phyloP scores from a whole-genome alignment of 2,888 invertebrate genomes.

The Pachliopta kotzebuea region DNA sequence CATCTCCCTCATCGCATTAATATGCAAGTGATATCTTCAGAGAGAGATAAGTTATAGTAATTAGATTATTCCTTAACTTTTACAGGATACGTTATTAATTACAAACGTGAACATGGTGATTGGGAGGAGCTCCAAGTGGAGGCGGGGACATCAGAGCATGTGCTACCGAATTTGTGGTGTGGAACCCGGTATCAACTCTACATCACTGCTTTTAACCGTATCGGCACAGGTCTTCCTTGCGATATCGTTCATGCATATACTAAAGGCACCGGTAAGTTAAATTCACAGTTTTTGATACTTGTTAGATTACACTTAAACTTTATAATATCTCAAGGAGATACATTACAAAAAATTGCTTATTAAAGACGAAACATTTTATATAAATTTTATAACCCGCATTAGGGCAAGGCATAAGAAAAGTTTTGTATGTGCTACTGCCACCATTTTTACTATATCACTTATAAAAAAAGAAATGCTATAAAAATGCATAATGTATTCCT shows the following conservation, averaged over 20 bases:
- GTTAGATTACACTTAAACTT: not conserved
- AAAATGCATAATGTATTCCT: no score
- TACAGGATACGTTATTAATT: constrained; percentile 92
- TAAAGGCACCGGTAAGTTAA: constrained; percentile 84
- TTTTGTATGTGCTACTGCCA: no score
- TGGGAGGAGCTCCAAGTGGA: constrained; percentile 95
- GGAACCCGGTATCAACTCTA: constrained; percentile 93
- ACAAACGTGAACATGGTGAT: constrained; percentile 93
- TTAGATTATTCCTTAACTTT: not conserved
- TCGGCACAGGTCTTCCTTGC: constrained; percentile 93
- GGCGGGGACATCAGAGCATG: constrained; percentile 88
- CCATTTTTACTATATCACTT: no score
- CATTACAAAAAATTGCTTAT: no score
- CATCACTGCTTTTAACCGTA: constrained; percentile 94
- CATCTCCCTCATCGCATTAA: no score
- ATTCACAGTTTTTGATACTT: not conserved
- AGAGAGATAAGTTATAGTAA: not conserved
- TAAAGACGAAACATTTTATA: no score
- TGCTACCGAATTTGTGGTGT: constrained; percentile 91
- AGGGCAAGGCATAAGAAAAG: no score
- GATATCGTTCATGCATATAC: constrained; percentile 93
- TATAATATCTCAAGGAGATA: not conserved
- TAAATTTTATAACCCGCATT: no score
- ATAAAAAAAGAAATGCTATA: no score
- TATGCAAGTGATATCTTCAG: no score